phyloP scores from a whole-genome alignment of 2,113 vertebrate genomes.

The Dryoscopus gambensis region DNA sequence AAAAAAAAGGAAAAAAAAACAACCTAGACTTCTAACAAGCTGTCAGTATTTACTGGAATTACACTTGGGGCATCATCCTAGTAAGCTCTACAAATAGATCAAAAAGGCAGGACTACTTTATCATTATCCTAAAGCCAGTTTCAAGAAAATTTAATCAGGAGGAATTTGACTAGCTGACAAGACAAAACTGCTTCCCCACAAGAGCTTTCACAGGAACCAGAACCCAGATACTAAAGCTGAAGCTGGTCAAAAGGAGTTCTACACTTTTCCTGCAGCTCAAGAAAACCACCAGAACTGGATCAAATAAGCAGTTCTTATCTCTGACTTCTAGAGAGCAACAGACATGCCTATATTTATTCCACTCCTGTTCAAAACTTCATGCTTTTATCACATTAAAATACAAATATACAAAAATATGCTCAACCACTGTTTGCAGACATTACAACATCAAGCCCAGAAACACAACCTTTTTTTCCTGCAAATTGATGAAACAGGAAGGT shows the following conservation, averaged over 20 bases:
- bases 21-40: not conserved
- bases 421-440: not conserved
- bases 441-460: not conserved
- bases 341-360: not conserved
- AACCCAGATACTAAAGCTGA: not conserved
- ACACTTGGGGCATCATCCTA: not conserved
- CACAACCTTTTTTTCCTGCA: not conserved
- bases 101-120: not conserved
- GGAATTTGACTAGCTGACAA: not conserved
- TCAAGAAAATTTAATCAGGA: not conserved
- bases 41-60: not conserved
- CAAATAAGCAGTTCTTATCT: not conserved
- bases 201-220: not conserved
- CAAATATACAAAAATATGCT: not conserved
- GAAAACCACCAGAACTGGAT: not conserved
- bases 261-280: not conserved
- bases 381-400: not conserved
- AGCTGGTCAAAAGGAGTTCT: not conserved
- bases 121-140: not conserved
- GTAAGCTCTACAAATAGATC: not conserved
- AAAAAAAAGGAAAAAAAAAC: not conserved
- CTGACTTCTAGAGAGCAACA: not conserved
- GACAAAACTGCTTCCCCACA: not conserved
- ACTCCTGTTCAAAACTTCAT: not conserved
- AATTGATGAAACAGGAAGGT: not conserved